Evolutionary conservation across 2,113 vertebrate genomes (phyloP).

Genomic region (Colistium nudipinnis): DNA sequence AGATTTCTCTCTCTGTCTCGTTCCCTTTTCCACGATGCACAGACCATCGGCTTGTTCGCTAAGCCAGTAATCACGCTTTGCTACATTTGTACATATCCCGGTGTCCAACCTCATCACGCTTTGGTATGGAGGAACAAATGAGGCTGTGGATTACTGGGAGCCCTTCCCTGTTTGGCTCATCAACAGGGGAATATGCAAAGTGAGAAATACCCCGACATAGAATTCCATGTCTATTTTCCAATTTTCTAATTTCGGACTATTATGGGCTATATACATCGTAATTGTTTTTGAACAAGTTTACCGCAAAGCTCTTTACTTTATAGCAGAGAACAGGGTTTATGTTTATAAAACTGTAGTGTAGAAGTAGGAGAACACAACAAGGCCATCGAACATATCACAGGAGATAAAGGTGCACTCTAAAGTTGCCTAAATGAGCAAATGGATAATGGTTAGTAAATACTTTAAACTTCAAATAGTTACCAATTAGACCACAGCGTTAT

Average conservation of each 20-base stretch:
- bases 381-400: too few species aligned
- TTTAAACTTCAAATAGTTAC: neutral
- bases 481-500: neutral
- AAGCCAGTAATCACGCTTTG: slow-evolving; percentile 47
- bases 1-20: slow-evolving; percentile 44
- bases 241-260: neutral
- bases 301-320: too few species aligned
- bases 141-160: slow-evolving; percentile 32
- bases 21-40: slow-evolving; percentile 18
- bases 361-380: too few species aligned
- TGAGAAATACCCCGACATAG: neutral
- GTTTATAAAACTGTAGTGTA: too few species aligned
- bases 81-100: slow-evolving; percentile 23
- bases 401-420: too few species aligned
- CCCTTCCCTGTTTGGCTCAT: slow-evolving; percentile 6
- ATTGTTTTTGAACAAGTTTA: too few species aligned
- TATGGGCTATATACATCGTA: neutral
- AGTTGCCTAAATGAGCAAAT: neutral
- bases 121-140: slow-evolving; percentile 53
- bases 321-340: too few species aligned
- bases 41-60: slow-evolving; percentile 31
- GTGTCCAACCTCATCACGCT: slow-evolving; percentile 38
- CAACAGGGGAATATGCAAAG: slow-evolving; percentile 24
- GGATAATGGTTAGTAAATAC: neutral
- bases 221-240: neutral